A percentile compares a stretch with the other conserved stretches of the same genome.
These are phyloP conservation scores for Macquaria australasica DNA, from an alignment of 2,113 vertebrate species.

Conservation along the genomic window DNA sequence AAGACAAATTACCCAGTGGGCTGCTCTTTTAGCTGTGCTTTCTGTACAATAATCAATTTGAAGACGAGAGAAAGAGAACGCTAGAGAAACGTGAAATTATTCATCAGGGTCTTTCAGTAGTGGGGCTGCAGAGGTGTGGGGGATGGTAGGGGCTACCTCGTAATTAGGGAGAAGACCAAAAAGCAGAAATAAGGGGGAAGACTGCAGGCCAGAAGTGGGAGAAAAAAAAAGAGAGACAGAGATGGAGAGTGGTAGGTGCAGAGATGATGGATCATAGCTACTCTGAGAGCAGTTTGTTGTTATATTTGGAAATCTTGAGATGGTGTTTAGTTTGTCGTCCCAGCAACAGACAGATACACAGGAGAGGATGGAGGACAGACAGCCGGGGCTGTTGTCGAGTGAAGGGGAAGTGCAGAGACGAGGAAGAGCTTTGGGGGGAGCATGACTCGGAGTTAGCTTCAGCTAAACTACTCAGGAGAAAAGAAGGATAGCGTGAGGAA, in stretches of 20 bases:
- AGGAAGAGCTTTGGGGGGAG: constrained; percentile 41
- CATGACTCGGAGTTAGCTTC: constrained; percentile 47
- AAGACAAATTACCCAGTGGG: constrained; percentile 81
- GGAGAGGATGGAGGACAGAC: constrained; percentile 62
- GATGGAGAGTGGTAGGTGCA: constrained; percentile 49
- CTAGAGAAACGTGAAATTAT: constrained; percentile 84
- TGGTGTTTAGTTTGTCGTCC: constrained; percentile 74
- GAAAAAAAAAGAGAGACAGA: constrained; percentile 7
- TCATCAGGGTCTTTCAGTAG: constrained; percentile 79
- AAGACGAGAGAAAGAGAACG: constrained; percentile 73
- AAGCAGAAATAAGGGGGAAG: constrained; percentile 49
- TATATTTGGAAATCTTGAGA: constrained; percentile 76
- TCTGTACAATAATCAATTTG: constrained; percentile 85
- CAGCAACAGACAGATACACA: constrained; percentile 75
- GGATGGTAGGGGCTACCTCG: constrained; percentile 75
- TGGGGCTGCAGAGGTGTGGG: constrained; percentile 57
- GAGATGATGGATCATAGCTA: constrained; percentile 38
- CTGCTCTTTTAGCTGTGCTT: constrained; percentile 79
- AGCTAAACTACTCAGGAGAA: constrained; percentile 57
- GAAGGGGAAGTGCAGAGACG: constrained; percentile 56
- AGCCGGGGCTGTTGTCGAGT: constrained; percentile 68
- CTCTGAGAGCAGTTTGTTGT: constrained; percentile 60
- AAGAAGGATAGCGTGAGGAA: constrained; percentile 24
- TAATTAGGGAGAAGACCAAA: constrained; percentile 79
- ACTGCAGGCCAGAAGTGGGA: constrained; percentile 38